These are phyloP conservation scores for Tragelaphus scriptus DNA, from an alignment of 2,113 vertebrate species.

Conservation along the genomic window DNA sequence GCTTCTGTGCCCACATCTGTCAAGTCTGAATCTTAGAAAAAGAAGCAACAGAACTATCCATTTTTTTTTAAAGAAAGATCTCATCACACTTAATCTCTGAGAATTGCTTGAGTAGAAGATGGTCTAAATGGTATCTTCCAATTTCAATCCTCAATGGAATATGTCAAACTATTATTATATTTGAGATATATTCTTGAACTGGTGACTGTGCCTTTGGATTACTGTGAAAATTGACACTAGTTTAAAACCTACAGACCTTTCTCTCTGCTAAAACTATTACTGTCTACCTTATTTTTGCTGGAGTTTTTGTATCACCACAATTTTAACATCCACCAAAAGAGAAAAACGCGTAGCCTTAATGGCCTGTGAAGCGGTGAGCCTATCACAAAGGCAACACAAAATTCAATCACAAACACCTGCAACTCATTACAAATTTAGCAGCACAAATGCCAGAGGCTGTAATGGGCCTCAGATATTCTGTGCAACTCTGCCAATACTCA, in stretches of 20 bases:
- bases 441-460: conserved; percentile 62
- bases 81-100: not conserved
- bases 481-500: conserved; percentile 54
- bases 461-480: conserved; percentile 64
- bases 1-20: not conserved
- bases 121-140: not conserved
- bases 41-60: not conserved
- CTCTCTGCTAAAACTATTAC: conserved; percentile 15
- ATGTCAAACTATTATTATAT: not conserved
- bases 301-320: conserved; percentile 24
- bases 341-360: not conserved
- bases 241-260: not conserved
- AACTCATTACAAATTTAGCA: conserved; percentile 69
- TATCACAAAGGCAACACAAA: conserved; percentile 61
- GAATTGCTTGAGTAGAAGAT: not conserved
- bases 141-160: not conserved
- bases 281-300: conserved; percentile 7
- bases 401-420: conserved; percentile 63
- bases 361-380: conserved; percentile 50
- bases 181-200: not conserved
- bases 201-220: not conserved
- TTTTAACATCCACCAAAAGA: conserved; percentile 25
- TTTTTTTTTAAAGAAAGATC: not conserved
- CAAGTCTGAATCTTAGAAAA: not conserved
- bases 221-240: not conserved